These are phyloP conservation scores for Micromesistius poutassou DNA, from an alignment of 2,797 vertebrate species.

Conservation along the genomic window DNA sequence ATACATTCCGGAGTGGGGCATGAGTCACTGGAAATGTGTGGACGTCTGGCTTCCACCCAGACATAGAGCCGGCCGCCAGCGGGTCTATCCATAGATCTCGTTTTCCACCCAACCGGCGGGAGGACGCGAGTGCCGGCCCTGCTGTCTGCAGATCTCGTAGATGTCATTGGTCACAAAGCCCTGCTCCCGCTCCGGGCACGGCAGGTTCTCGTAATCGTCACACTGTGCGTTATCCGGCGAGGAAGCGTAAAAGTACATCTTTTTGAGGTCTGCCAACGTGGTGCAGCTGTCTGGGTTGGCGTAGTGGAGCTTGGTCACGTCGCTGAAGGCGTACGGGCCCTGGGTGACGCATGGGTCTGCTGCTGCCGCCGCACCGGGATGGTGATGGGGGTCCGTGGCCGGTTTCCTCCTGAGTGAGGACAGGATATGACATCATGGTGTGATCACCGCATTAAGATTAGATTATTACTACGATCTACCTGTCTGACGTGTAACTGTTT, in stretches of 20 bases:
- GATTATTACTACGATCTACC: background rate
- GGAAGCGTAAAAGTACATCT: constrained; percentile 67
- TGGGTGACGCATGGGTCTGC: constrained; percentile 75
- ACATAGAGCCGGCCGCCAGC: constrained; percentile 12
- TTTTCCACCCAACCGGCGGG: constrained; percentile 88
- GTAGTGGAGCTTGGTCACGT: constrained; percentile 76
- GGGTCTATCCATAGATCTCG: constrained; percentile 76
- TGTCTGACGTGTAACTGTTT: background rate
- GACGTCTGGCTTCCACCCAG: background rate
- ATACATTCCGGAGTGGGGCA: background rate
- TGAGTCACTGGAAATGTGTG: background rate
- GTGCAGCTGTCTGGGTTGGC: constrained; percentile 70
- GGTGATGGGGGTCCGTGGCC: constrained; percentile 41
- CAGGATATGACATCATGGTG: background rate
- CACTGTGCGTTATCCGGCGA: constrained; percentile 53
- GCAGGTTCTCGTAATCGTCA: constrained; percentile 76
- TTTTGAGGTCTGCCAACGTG: constrained; percentile 67
- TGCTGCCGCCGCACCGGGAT: constrained; percentile 59
- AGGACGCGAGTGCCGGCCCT: constrained; percentile 53
- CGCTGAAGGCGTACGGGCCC: constrained; percentile 75
- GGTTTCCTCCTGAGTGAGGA: constrained; percentile 72
- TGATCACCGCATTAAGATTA: background rate
- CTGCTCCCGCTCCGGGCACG: constrained; percentile 40
- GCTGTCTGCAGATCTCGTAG: constrained; percentile 80
- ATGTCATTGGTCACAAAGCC: constrained; percentile 94